A percentile compares a stretch with the other conserved stretches of the same genome.
Conservation (phyloP, 2,113 vertebrate species). For the Sprattus sprattus region DNA sequence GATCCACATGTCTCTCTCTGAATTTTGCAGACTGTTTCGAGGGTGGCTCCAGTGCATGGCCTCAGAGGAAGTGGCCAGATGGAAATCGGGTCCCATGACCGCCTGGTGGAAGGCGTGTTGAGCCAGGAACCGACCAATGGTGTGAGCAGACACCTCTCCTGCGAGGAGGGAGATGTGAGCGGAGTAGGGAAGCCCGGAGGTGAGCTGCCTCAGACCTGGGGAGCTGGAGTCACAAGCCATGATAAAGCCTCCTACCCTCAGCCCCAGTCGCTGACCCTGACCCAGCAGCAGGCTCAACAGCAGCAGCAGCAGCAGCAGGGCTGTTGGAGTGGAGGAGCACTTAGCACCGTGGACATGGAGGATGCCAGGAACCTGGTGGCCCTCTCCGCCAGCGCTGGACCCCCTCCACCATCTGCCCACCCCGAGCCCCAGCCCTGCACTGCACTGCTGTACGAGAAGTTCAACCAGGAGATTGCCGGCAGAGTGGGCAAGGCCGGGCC, state of each 20-base stretch:
- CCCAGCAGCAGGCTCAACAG: constrained; percentile 35
- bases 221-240: not conserved
- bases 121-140: constrained; percentile 84
- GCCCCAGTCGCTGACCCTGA: not conserved
- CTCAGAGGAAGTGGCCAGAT: constrained; percentile 93
- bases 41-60: constrained; percentile 90
- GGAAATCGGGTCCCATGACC: constrained; percentile 96
- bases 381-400: constrained; percentile 86
- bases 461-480: constrained; percentile 84
- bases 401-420: constrained; percentile 76
- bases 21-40: constrained; percentile 78
- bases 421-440: constrained; percentile 63
- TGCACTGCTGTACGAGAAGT: constrained; percentile 85
- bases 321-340: constrained; percentile 37
- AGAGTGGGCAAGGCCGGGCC: constrained; percentile 54
- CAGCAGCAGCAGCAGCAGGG: constrained; percentile 64
- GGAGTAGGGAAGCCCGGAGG: constrained; percentile 57
- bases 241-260: not conserved
- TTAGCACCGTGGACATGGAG: constrained; percentile 73
- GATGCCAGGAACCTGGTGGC: constrained; percentile 90
- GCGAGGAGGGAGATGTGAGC: constrained; percentile 59
- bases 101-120: constrained; percentile 87
- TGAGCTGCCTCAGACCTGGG: constrained; percentile 57
- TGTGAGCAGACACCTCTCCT: constrained; percentile 70
- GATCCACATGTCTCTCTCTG: constrained; percentile 36